phyloP scores from a whole-genome alignment of 2,888 invertebrate species.

The Chrysina gloriosa region DNA sequence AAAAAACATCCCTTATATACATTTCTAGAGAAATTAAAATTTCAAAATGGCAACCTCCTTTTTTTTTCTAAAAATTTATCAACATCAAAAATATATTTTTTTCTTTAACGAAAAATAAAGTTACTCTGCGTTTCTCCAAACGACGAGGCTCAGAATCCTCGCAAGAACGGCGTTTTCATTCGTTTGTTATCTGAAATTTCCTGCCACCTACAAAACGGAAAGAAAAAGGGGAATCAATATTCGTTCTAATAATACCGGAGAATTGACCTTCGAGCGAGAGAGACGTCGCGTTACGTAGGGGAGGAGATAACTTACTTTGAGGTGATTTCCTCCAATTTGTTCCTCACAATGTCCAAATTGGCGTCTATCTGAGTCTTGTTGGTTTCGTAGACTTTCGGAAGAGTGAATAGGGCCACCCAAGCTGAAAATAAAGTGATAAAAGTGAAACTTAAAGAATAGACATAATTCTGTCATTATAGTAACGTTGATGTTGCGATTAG shows the following conservation, averaged over 20 bases:
- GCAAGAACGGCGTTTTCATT: conserved; percentile 6
- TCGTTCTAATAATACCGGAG: background rate
- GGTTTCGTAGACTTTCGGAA: conserved; percentile 96
- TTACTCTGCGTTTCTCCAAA: conserved; percentile 10
- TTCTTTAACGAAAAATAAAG: background rate
- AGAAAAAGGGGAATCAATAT: background rate
- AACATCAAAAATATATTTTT: background rate
- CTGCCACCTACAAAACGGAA: conserved; percentile 22
- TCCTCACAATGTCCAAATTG: conserved; percentile 87
- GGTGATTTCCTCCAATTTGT: conserved; percentile 88
- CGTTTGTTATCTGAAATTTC: conserved; percentile 1
- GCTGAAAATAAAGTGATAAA: conserved; percentile 71
- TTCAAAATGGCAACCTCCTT: too few relatives aligned
- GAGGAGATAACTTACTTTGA: conserved; percentile 80
- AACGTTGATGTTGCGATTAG: background rate
- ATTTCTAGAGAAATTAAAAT: too few relatives aligned
- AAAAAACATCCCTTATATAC: too few relatives aligned
- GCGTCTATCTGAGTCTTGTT: conserved; percentile 94
- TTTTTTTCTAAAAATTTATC: background rate
- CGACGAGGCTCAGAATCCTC: conserved; percentile 11
- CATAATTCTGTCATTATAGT: background rate
- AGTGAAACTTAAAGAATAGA: too few relatives aligned
- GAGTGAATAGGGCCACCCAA: conserved; percentile 91
- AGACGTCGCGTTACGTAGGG: too few relatives aligned
- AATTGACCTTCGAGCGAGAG: background rate